phyloP scores from a whole-genome alignment of 2,797 vertebrate species.

The Emydoidea blandingii region DNA sequence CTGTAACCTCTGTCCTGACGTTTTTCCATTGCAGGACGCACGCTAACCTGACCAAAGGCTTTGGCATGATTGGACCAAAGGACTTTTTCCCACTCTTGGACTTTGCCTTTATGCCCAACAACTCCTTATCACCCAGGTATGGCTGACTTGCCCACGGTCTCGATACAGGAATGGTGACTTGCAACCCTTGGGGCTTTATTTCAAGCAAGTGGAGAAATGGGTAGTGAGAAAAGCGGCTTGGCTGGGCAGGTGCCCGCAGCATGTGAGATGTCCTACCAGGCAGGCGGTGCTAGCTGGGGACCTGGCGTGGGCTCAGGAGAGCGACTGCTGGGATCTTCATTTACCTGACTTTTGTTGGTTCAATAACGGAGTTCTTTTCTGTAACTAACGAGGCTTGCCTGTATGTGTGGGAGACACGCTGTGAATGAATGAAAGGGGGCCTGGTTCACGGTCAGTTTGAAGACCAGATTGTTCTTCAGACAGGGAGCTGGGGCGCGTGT shows the following conservation, averaged over 20 bases:
- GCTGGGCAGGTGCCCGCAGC: not conserved
- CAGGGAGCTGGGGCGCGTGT: no score
- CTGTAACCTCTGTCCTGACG: no score
- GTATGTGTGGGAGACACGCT: not conserved
- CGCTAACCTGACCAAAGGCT: slow-evolving; percentile 94
- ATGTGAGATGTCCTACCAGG: no score
- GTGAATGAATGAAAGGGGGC: not conserved
- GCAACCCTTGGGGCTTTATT: not conserved
- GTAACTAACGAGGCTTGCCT: no score
- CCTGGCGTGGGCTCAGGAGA: not conserved
- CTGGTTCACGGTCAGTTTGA: no score
- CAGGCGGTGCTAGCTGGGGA: no score
- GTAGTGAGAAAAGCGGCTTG: not conserved
- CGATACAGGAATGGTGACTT: not conserved
- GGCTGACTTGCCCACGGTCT: not conserved
- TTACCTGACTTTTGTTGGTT: not conserved
- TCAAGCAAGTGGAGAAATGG: not conserved
- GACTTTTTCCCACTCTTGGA: slow-evolving; percentile 97
- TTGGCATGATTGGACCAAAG: slow-evolving; percentile 95
- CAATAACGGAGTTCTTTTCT: not conserved
- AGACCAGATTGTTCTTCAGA: no score
- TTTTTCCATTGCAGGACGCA: slow-evolving; percentile 83
- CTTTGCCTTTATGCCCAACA: slow-evolving; percentile 98
- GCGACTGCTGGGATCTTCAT: not conserved
- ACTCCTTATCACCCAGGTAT: slow-evolving; percentile 91